Percentiles rank a stretch among this genome's conserved stretches.
Evolutionary conservation across 2,797 vertebrate species (phyloP).

Genomic region (Tinamus major): DNA sequence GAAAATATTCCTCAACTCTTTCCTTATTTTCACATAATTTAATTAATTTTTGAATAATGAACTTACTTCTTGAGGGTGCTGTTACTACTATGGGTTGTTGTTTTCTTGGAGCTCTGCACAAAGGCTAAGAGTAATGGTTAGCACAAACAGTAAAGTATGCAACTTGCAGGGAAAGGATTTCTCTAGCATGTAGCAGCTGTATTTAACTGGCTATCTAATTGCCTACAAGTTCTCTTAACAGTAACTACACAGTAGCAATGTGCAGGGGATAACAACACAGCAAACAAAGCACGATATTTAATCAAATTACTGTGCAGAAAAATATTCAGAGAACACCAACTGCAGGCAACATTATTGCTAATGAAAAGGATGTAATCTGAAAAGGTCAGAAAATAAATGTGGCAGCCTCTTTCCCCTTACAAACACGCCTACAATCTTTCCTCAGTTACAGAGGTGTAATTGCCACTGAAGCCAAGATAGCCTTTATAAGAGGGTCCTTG

Average conservation of each 20-base stretch:
- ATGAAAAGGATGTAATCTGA: neutral
- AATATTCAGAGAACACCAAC: neutral
- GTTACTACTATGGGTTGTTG: neutral
- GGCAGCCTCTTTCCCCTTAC: neutral
- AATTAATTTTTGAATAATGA: neutral
- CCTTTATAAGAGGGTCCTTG: neutral
- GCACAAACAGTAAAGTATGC: neutral
- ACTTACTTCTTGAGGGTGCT: neutral
- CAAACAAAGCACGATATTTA: neutral
- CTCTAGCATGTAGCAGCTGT: neutral
- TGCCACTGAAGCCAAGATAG: neutral
- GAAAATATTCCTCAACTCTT: neutral
- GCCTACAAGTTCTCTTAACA: neutral
- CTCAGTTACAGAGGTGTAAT: neutral
- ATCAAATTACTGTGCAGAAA: neutral
- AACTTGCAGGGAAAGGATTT: neutral
- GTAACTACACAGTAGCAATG: neutral
- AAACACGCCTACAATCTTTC: neutral
- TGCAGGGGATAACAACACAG: neutral
- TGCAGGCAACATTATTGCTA: neutral
- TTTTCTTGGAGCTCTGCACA: neutral
- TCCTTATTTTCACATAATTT: neutral
- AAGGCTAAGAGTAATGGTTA: neutral
- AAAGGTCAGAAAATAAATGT: neutral
- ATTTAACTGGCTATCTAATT: neutral